Evolutionary conservation across 2,113 vertebrate species (phyloP), one percentile per base, ranked within the genome.

Genomic region (Urocynchramus pylzowi): DNA sequence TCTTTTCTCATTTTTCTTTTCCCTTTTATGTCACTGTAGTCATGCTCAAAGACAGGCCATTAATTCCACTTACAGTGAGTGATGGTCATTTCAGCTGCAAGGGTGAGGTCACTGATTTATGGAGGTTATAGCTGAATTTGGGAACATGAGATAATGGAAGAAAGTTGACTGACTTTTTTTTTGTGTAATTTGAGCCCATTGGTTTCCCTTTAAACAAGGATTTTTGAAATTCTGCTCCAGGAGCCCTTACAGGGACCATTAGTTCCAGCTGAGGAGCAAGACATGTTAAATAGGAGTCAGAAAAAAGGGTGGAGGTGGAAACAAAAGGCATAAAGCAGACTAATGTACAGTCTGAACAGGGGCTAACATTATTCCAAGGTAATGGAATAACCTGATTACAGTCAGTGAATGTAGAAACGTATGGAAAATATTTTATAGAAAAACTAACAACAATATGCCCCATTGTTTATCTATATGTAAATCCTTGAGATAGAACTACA

Each of bases 61-160:
- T 93, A 83, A 90, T 95, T 69, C 52, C 65, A 13, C 74, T 93
- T 85, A 83, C 17, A 52, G 67, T 56, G 74, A 84, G 10, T 39
- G 64, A 92, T 78, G 54, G 60, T 70, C 64, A 50, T 74, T 86
- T 87, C 69, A 89, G 31, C 69, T 80, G 21, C 69, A 84, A 52
- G 28, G 87, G 52, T 87, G 77, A 95, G 70, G 44, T 94, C 77
- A 93, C 23, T 89, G 90, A 84, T 91, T 84, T 93, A 91, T 61
- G 75, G 70, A 71, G 35, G 53, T 71, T 75, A 90, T 11, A 90
- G 65, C 49, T 87, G 24, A 60, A 71, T 79, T 95, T 82, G 19
- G 65, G 61, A 83, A 31, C 73, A 42, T 16, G 27, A 71, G n/a
- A 44, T 21, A 41, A 83, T 82, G 44, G 49, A 45, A 82, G 11